These are phyloP conservation scores for Microtus ochrogaster DNA, from an alignment of 2,113 vertebrate genomes.

Conservation along the genomic window DNA sequence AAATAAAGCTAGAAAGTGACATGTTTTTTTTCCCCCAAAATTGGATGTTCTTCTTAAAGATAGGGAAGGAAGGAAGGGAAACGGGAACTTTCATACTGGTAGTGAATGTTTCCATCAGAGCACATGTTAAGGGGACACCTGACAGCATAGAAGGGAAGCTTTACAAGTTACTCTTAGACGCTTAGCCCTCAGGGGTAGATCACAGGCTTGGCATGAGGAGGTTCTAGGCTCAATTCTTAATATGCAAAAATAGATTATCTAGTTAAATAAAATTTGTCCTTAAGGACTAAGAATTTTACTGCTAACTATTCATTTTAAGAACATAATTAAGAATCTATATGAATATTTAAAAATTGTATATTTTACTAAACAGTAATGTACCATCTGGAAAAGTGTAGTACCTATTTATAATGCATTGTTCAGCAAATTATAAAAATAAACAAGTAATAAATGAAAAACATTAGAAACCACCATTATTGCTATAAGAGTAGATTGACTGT, in stretches of 20 bases:
- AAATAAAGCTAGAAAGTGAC: neutral
- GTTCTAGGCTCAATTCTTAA: neutral
- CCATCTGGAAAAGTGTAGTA: neutral
- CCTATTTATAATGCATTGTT: neutral
- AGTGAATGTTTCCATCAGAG: neutral
- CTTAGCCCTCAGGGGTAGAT: neutral
- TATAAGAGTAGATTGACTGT: neutral
- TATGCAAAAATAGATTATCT: neutral
- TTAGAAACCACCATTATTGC: neutral
- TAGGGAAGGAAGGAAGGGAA: neutral
- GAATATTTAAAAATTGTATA: neutral
- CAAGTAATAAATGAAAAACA: neutral
- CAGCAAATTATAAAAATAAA: neutral
- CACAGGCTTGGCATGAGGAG: neutral
- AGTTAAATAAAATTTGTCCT: neutral
- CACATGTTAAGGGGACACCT: neutral
- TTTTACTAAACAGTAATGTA: neutral
- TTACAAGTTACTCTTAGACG: constrained; percentile 4
- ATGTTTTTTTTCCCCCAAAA: neutral
- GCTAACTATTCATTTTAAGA: neutral
- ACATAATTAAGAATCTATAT: constrained; percentile 13
- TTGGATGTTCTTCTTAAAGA: neutral
- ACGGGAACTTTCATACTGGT: neutral
- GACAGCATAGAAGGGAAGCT: neutral
- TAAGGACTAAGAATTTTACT: neutral